These are phyloP conservation scores for Leptinotarsa rubiginosa DNA, from an alignment of 2,888 invertebrate genomes.

Conservation along the genomic window DNA sequence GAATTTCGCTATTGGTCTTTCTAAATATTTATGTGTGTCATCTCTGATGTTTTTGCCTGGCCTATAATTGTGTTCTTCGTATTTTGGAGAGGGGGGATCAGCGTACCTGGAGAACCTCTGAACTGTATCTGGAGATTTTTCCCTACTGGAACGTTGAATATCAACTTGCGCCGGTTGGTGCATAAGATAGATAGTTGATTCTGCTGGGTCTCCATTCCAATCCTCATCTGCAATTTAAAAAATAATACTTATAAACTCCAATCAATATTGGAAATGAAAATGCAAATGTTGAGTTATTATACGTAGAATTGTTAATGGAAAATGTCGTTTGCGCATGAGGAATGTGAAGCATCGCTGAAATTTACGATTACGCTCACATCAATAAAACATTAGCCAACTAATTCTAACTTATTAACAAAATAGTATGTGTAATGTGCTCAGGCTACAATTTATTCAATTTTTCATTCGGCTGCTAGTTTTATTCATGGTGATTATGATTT, in stretches of 20 bases:
- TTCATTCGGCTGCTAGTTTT: neutral
- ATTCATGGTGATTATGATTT: slow-evolving; percentile 23
- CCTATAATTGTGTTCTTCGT: slow-evolving; percentile 54
- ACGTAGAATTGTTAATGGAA: too few relatives aligned
- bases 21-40: slow-evolving; percentile 56
- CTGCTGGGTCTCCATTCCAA: slow-evolving; percentile 76
- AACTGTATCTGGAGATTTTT: slow-evolving; percentile 52
- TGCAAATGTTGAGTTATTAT: too few relatives aligned
- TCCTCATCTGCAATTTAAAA: slow-evolving; percentile 74
- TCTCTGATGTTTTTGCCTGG: slow-evolving; percentile 35
- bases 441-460: neutral
- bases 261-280: neutral
- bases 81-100: slow-evolving; percentile 55
- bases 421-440: neutral
- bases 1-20: slow-evolving; percentile 57
- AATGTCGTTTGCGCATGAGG: too few relatives aligned
- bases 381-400: neutral
- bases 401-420: neutral
- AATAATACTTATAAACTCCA: neutral
- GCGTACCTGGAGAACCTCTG: slow-evolving; percentile 46
- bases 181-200: slow-evolving; percentile 72
- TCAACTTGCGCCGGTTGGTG: slow-evolving; percentile 68
- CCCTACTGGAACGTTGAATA: slow-evolving; percentile 59
- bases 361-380: neutral
- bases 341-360: neutral